Evolutionary conservation across 1,140 invertebrate species (phyloP).

Genomic region (Ooceraea biroi): DNA sequence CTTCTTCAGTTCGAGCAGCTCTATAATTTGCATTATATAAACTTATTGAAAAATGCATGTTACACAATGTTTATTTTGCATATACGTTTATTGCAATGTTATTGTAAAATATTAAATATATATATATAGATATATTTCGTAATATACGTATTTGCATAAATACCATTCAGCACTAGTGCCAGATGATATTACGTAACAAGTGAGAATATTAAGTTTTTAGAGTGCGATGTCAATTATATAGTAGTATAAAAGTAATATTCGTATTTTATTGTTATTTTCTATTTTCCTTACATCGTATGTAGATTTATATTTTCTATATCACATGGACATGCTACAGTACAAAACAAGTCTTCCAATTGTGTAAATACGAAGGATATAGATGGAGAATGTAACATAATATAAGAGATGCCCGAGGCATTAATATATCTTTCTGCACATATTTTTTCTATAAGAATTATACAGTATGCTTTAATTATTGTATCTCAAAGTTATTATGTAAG

Average conservation of each 20-base stretch:
- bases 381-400: conserved; percentile 26
- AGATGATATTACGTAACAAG: not conserved
- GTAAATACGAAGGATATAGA: not conserved
- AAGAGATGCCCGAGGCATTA: conserved; percentile 13
- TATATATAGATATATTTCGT: conserved; percentile 14
- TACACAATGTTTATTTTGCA: too few species aligned
- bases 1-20: conserved; percentile 1
- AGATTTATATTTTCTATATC: conserved; percentile 41
- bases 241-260: conserved; percentile 47
- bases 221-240: conserved; percentile 23
- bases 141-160: not conserved
- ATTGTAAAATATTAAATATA: not conserved
- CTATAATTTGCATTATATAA: conserved; percentile 37
- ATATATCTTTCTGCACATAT: conserved; percentile 10
- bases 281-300: not conserved
- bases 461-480: conserved; percentile 22
- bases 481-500: not conserved
- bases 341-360: conserved; percentile 63
- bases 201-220: conserved; percentile 15
- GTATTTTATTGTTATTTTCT: conserved; percentile 41
- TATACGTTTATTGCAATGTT: conserved; percentile 36
- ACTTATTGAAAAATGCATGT: not conserved
- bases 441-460: conserved; percentile 22
- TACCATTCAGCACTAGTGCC: not conserved
- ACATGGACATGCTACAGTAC: conserved; percentile 25